Percentiles rank a stretch among this genome's conserved stretches.
Evolutionary conservation across 2,113 vertebrate genomes (phyloP).

Genomic region (Natator depressus): DNA sequence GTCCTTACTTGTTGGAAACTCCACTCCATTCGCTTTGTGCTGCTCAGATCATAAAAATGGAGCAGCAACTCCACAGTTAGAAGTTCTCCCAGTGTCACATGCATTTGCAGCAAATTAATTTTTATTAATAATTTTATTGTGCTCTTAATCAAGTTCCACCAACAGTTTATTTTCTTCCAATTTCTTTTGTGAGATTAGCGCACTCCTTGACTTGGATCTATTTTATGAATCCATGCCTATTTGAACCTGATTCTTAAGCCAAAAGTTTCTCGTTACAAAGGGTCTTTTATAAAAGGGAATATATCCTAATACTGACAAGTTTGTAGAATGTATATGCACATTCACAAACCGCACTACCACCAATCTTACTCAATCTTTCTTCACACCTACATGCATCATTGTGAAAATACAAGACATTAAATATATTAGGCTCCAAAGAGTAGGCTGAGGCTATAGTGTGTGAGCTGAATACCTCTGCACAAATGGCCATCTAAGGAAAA

Average conservation of each 20-base stretch:
- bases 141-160: background rate
- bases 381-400: background rate
- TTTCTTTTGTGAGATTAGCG: background rate
- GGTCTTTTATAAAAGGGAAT: constrained; percentile 3
- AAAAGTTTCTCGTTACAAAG: background rate
- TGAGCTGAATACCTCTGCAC: background rate
- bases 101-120: background rate
- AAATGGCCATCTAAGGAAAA: background rate
- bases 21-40: background rate
- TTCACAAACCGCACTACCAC: background rate
- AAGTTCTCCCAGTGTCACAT: background rate
- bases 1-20: background rate
- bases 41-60: background rate
- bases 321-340: background rate
- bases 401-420: background rate
- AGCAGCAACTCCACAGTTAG: background rate
- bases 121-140: background rate
- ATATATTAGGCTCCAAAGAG: background rate
- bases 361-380: background rate
- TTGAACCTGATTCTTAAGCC: background rate
- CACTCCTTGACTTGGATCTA: background rate
- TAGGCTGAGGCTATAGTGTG: background rate
- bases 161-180: background rate
- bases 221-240: background rate
- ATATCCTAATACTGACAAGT: background rate